These are phyloP conservation scores for Procambarus clarkii DNA, from an alignment of 1,140 invertebrate species.

Conservation along the genomic window DNA sequence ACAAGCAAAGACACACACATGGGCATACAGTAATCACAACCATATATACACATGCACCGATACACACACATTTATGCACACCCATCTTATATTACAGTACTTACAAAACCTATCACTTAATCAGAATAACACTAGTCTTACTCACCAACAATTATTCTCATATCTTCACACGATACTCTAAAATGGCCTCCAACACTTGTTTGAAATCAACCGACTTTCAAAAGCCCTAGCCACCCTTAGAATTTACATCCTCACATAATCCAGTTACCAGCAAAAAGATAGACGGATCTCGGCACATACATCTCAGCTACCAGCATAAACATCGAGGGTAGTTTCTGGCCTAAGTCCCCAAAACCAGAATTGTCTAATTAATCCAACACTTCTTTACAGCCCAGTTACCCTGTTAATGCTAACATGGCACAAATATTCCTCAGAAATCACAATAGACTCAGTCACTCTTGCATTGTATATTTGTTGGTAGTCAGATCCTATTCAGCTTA, in stretches of 20 bases:
- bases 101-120: no score
- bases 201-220: no score
- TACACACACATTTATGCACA: neutral
- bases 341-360: neutral
- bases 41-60: constrained; percentile 8
- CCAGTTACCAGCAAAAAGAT: no score
- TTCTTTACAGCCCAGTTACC: constrained; percentile 2
- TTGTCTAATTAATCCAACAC: neutral
- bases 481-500: constrained; percentile 26
- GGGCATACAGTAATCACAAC: neutral
- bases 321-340: no score
- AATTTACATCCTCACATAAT: no score
- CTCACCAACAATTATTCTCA: no score
- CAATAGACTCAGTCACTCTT: neutral
- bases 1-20: neutral
- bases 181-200: no score
- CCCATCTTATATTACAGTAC: neutral
- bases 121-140: no score
- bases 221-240: no score
- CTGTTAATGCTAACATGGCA: constrained; percentile 5
- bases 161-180: no score
- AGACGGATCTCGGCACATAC: no score
- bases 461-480: constrained; percentile 2
- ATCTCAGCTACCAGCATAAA: no score
- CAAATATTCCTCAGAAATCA: neutral